Percentiles rank a stretch among this genome's conserved stretches.
These are phyloP conservation scores for Microcebus lehilahytsara DNA, from an alignment of 2,113 vertebrate species.

Conservation along the genomic window DNA sequence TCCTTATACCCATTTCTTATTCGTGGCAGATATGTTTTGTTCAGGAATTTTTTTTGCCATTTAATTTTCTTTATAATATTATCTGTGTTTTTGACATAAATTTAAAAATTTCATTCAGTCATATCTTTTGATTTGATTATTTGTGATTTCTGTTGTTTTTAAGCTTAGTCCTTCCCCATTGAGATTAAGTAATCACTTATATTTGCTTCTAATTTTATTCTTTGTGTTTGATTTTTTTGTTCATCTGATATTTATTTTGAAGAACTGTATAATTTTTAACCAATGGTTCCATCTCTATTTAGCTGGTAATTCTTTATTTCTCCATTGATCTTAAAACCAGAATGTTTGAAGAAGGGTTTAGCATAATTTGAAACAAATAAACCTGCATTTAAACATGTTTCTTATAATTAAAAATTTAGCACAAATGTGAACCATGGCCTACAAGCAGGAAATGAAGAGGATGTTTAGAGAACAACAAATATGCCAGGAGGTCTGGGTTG, in stretches of 20 bases:
- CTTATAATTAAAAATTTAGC: slow-evolving; percentile 60
- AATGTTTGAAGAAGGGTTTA: slow-evolving; percentile 18
- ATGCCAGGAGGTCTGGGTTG: background rate
- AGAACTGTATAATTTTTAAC: background rate
- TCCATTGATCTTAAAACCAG: background rate
- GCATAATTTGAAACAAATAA: slow-evolving; percentile 36
- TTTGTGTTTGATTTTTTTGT: background rate
- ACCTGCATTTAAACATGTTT: slow-evolving; percentile 28
- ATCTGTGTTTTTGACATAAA: slow-evolving; percentile 20
- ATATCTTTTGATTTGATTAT: background rate
- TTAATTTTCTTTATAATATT: slow-evolving; percentile 17
- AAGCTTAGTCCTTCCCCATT: background rate
- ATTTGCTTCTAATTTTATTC: slow-evolving; percentile 25
- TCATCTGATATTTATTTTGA: slow-evolving; percentile 41
- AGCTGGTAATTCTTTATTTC: slow-evolving; percentile 25
- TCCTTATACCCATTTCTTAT: background rate
- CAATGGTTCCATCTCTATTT: background rate
- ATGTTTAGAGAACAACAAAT: slow-evolving; percentile 35
- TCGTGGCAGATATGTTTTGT: background rate
- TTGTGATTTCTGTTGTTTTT: slow-evolving; percentile 16
- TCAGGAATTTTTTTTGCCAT: background rate
- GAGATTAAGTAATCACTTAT: background rate
- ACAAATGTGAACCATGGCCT: background rate
- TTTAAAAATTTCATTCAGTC: background rate
- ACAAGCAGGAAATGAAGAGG: slow-evolving; percentile 16